phyloP scores from a whole-genome alignment of 2,113 vertebrate genomes.

The Talpa occidentalis region DNA sequence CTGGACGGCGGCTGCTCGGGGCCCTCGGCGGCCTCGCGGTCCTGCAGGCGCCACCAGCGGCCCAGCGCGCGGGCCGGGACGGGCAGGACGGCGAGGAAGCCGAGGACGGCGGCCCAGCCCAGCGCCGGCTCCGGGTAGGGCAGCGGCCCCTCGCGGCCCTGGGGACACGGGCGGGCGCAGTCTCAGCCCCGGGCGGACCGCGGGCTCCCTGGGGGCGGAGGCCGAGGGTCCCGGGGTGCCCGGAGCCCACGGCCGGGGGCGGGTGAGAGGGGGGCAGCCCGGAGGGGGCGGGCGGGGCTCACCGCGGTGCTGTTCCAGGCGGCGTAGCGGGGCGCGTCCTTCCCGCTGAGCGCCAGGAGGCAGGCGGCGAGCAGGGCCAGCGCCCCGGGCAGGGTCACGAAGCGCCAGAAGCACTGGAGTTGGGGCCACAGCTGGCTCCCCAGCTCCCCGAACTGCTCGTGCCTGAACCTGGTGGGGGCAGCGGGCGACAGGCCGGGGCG shows the following conservation, averaged over 20 bases:
- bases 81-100: slow-evolving; percentile 85
- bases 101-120: slow-evolving; percentile 83
- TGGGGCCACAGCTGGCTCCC: slow-evolving; percentile 84
- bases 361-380: slow-evolving; percentile 87
- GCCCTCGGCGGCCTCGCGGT: rapidly evolving
- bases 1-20: not conserved
- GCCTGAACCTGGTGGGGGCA: slow-evolving; percentile 88
- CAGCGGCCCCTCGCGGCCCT: slow-evolving; percentile 86
- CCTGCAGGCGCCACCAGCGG: slow-evolving; percentile 33
- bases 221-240: too few species aligned
- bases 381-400: slow-evolving; percentile 87
- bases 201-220: too few species aligned
- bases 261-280: too few species aligned
- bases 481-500: rapidly evolving
- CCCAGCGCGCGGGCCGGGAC: slow-evolving; percentile 82
- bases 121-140: slow-evolving; percentile 87
- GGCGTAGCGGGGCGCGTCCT: slow-evolving; percentile 79
- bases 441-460: slow-evolving; percentile 87
- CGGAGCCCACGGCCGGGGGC: too few species aligned
- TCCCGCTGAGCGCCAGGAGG: slow-evolving; percentile 79
- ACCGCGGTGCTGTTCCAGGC: slow-evolving; percentile 86
- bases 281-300: rapidly evolving
- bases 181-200: too few species aligned
- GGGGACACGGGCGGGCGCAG: not conserved
- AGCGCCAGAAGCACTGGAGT: slow-evolving; percentile 90